These are phyloP conservation scores for Acrobeloides nanus DNA, from an alignment of 2,888 invertebrate species.

Conservation along the genomic window DNA sequence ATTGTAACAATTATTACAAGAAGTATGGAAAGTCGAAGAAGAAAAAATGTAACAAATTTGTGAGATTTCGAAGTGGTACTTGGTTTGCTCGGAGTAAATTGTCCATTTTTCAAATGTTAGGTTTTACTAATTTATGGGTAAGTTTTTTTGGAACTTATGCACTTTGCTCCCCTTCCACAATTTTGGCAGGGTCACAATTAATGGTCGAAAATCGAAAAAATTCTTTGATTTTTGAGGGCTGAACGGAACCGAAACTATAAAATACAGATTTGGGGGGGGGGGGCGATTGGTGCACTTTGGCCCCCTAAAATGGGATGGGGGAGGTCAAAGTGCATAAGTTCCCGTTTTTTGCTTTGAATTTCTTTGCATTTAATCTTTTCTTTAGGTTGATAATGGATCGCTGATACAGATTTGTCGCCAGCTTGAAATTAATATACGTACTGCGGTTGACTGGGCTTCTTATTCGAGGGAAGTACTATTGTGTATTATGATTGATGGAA, in stretches of 20 bases:
- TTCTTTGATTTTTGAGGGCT: too few species aligned
- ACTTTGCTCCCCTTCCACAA: too few species aligned
- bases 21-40: background rate
- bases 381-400: background rate
- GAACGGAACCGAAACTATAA: too few species aligned
- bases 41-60: background rate
- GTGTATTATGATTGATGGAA: background rate
- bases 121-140: background rate
- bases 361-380: too few species aligned
- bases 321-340: background rate
- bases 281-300: too few species aligned
- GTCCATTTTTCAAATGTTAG: slow-evolving; percentile 6
- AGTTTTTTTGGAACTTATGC: too few species aligned
- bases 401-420: slow-evolving; percentile 3
- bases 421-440: background rate
- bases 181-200: too few species aligned
- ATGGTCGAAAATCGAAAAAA: too few species aligned
- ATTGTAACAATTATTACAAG: background rate
- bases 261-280: too few species aligned
- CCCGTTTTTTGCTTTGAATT: background rate
- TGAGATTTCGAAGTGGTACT: background rate
- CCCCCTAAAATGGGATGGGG: background rate
- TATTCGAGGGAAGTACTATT: slow-evolving; percentile 8
- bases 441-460: slow-evolving; percentile 8
- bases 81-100: background rate